Evolutionary conservation across 2,888 invertebrate species (phyloP).

Genomic region (Lordiphosa andalusiaca): DNA sequence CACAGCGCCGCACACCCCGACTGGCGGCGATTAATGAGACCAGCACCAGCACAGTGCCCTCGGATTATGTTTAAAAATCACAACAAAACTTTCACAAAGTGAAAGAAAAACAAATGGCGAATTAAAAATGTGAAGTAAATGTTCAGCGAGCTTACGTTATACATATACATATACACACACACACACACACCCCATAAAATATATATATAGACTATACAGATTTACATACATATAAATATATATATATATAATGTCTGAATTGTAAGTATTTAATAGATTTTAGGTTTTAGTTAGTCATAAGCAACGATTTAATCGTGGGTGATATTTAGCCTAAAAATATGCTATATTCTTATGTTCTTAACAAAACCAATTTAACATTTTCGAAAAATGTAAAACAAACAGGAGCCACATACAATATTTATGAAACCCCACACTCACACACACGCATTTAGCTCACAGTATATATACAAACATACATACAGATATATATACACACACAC

Average conservation of each 20-base stretch:
- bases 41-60: constrained; percentile 82
- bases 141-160: constrained; percentile 51
- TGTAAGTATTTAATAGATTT: constrained; percentile 59
- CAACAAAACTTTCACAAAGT: constrained; percentile 52
- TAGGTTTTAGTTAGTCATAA: constrained; percentile 73
- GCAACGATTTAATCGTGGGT: constrained; percentile 80
- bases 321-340: constrained; percentile 80
- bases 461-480: constrained; percentile 10
- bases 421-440: constrained; percentile 15
- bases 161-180: constrained; percentile 5
- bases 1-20: constrained; percentile 79
- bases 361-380: constrained; percentile 63
- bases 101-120: constrained; percentile 32
- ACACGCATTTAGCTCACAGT: constrained; percentile 36
- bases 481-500: background rate
- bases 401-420: constrained; percentile 11
- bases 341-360: constrained; percentile 72
- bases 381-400: constrained; percentile 64
- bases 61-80: constrained; percentile 82
- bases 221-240: constrained; percentile 16
- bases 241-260: constrained; percentile 58
- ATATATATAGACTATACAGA: constrained; percentile 22
- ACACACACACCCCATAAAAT: constrained; percentile 3
- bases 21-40: constrained; percentile 83
- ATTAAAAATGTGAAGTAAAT: constrained; percentile 31